phyloP scores from a whole-genome alignment of 37 sponge, comb jelly and placozoan species.

The Haliclona indistincta region DNA sequence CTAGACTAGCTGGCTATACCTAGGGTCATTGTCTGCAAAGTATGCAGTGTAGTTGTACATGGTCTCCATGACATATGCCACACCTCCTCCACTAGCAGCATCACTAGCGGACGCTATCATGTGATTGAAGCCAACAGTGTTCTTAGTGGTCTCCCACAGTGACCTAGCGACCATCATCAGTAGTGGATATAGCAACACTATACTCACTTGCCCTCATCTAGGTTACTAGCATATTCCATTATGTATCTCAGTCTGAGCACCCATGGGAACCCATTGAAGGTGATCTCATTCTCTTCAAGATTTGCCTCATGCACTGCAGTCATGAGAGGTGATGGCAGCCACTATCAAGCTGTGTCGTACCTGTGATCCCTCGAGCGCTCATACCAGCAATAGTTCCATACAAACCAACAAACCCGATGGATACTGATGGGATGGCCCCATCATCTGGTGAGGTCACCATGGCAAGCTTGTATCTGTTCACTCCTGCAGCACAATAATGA shows the following conservation, averaged over 20 bases:
- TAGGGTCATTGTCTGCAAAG: conserved; percentile 64
- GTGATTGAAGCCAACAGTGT: conserved; percentile 64
- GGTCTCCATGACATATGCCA: conserved; percentile 68
- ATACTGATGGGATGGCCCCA: conserved; percentile 45
- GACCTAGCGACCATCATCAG: background rate
- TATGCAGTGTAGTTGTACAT: conserved; percentile 75
- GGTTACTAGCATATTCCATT: conserved; percentile 59
- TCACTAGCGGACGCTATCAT: conserved; percentile 40
- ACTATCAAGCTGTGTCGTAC: conserved; percentile 1
- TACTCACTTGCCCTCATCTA: conserved; percentile 25
- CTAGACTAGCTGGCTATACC: conserved; percentile 1
- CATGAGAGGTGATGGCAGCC: background rate
- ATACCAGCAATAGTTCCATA: conserved; percentile 72
- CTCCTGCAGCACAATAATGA: conserved; percentile 14
- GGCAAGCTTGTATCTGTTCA: conserved; percentile 65
- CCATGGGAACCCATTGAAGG: conserved; percentile 61
- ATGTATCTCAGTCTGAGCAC: conserved; percentile 57
- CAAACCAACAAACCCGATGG: conserved; percentile 60
- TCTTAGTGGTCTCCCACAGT: conserved; percentile 54
- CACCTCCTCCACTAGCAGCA: conserved; percentile 5
- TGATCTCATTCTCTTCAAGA: conserved; percentile 61
- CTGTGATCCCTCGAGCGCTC: conserved; percentile 58
- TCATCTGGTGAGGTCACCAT: conserved; percentile 58
- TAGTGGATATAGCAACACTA: background rate
- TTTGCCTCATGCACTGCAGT: conserved; percentile 38